A percentile compares a stretch with the other conserved stretches of the same genome.
Evolutionary conservation across 2,888 invertebrate species (phyloP).

Genomic region (Mellilla xanthometata): DNA sequence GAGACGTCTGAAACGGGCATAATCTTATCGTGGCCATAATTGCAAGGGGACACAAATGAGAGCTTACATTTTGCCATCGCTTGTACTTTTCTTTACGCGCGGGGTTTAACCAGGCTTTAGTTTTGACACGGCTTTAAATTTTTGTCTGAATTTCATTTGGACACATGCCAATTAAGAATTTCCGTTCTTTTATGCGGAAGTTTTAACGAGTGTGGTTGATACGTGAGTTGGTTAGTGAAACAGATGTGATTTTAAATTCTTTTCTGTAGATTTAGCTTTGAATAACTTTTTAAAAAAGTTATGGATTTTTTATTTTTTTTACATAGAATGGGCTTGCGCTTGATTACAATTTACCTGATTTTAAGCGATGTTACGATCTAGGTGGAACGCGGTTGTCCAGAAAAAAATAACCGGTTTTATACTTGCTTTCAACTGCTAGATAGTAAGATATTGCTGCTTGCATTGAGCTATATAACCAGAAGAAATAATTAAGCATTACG

Average conservation of each 20-base stretch:
- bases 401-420: too few relatives aligned
- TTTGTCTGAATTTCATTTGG: conserved; percentile 33
- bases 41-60: conserved; percentile 50
- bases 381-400: too few relatives aligned
- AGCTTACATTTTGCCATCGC: conserved; percentile 38
- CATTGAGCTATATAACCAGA: too few relatives aligned
- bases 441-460: too few relatives aligned
- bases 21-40: conserved; percentile 64
- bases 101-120: conserved; percentile 15
- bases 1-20: conserved; percentile 60
- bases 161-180: conserved; percentile 40
- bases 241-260: background rate
- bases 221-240: background rate
- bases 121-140: conserved; percentile 18
- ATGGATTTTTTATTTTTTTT: too few relatives aligned
- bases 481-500: too few relatives aligned
- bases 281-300: too few relatives aligned
- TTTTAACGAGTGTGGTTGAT: conserved; percentile 5
- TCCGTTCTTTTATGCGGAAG: conserved; percentile 7
- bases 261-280: too few relatives aligned
- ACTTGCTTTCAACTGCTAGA: too few relatives aligned
- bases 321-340: too few relatives aligned
- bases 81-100: conserved; percentile 36
- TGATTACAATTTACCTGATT: too few relatives aligned
- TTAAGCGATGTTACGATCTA: too few relatives aligned